These are phyloP conservation scores for Hyles lineata DNA, from an alignment of 2,888 invertebrate species.

Conservation along the genomic window DNA sequence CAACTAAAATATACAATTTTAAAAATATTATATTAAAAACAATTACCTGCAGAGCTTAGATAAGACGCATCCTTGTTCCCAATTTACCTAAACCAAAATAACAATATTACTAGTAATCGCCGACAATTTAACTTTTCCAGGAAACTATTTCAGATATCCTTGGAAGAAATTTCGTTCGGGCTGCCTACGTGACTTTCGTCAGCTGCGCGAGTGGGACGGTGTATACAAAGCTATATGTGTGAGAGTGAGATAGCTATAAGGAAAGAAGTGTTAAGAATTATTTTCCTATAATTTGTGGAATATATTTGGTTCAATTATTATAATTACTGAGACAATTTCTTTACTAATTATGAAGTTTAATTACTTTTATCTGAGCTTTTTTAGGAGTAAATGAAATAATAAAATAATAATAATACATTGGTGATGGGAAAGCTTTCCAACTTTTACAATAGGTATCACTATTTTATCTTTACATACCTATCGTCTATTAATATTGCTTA, in stretches of 20 bases:
- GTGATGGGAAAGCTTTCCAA: no score
- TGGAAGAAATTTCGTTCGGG: constrained; percentile 36
- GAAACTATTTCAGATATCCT: constrained; percentile 20
- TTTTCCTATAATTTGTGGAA: background rate
- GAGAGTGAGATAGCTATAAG: constrained; percentile 25
- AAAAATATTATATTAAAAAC: no score
- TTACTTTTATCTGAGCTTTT: no score
- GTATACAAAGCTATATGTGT: background rate
- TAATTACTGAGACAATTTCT: background rate
- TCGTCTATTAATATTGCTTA: no score
- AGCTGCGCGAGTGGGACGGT: constrained; percentile 40
- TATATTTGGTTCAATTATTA: background rate
- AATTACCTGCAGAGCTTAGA: no score
- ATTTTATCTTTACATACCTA: no score
- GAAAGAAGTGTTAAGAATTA: background rate
- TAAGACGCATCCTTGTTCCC: background rate
- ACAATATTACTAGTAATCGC: background rate
- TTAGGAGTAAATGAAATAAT: no score
- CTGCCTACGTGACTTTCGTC: constrained; percentile 53
- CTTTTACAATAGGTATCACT: no score
- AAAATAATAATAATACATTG: no score
- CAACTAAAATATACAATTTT: no score
- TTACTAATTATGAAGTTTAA: no score
- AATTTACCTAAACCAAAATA: background rate
- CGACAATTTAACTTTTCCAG: constrained; percentile 9